Base-by-base conservation (phyloP, 2,888 invertebrate species). In the Eupeodes luniger region DNA sequence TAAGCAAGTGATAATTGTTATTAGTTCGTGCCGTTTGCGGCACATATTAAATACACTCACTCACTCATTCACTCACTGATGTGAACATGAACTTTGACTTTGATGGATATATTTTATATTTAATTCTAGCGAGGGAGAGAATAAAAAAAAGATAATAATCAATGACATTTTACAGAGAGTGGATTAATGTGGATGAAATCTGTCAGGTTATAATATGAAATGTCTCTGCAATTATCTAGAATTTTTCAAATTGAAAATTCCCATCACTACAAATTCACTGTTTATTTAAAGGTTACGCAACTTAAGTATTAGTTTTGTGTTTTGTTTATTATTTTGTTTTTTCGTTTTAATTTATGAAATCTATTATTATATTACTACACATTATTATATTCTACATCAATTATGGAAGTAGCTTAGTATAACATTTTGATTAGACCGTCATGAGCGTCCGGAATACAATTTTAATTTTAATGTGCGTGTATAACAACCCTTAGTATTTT, bases 271-370 rank as follows among this genome's bases (percentile, higher is more conserved):
- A 6, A 19, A 27, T 27, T 27, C 27, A 27, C 40, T 40, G 1
- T 51, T 57, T 70, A 61, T 72, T 36, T 27, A 85, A 81, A 61
- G 27, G 66, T 81, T 85, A 74, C 67, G 82, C 77, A 85, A 55
- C 57, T 14, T 57, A 40, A 69, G 36, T 51, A 69, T 34, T 69
- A 47, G 27, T 66, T 6, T 55, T 34, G 51, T 51, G 59, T 3
- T 27, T 27, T 5, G n/a, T 53, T 34, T 64, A n/a, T 44, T 12
- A 9, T 16, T 36, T 16, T 36, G 2, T 69, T 16, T 61, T 57
- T 57, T 66, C 49, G 27, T 27, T 27, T 27, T 12, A 47, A 12
- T 62, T 62, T 44, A 19, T 57, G 57, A 57, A 55, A 55, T 55
- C 55, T 55, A 57, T 67, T 16, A 53, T 47, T 9, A 16, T 53